phyloP scores from a whole-genome alignment of 2,888 invertebrate species.

The Serripes groenlandicus region DNA sequence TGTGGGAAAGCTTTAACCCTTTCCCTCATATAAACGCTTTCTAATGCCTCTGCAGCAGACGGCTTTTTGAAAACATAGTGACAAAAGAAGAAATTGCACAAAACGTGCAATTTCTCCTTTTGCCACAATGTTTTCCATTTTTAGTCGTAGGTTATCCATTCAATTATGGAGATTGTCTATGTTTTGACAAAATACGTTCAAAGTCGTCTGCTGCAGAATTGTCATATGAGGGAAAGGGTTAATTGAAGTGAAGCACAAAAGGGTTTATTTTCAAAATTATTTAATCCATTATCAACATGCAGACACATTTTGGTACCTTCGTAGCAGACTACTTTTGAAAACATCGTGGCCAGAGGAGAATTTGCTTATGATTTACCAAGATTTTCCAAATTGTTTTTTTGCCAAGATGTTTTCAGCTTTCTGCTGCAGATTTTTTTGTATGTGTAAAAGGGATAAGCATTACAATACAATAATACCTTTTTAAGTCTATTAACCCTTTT shows the following conservation, averaged over 20 bases:
- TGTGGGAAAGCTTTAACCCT: not conserved
- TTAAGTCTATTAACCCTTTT: too few relatives aligned
- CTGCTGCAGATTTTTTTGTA: too few relatives aligned
- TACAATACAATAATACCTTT: too few relatives aligned
- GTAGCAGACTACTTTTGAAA: too few relatives aligned
- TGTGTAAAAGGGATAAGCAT: too few relatives aligned
- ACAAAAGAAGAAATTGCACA: not conserved
- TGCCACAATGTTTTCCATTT: not conserved
- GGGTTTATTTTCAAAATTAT: too few relatives aligned
- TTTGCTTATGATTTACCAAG: not conserved
- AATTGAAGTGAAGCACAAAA: not conserved
- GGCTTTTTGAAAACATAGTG: not conserved
- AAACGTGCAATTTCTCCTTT: not conserved
- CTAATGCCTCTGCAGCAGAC: not conserved
- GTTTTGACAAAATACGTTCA: too few relatives aligned
- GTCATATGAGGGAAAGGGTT: not conserved
- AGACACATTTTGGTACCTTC: too few relatives aligned
- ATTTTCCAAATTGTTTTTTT: not conserved
- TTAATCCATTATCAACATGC: too few relatives aligned
- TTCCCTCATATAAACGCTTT: not conserved
- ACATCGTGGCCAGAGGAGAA: not conserved
- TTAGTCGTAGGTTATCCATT: too few relatives aligned
- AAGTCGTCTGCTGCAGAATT: not conserved
- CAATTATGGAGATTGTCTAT: too few relatives aligned
- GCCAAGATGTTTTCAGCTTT: too few relatives aligned